Evolutionary conservation across 2,888 invertebrate species (phyloP).

Genomic region (Teleiodes luculella): DNA sequence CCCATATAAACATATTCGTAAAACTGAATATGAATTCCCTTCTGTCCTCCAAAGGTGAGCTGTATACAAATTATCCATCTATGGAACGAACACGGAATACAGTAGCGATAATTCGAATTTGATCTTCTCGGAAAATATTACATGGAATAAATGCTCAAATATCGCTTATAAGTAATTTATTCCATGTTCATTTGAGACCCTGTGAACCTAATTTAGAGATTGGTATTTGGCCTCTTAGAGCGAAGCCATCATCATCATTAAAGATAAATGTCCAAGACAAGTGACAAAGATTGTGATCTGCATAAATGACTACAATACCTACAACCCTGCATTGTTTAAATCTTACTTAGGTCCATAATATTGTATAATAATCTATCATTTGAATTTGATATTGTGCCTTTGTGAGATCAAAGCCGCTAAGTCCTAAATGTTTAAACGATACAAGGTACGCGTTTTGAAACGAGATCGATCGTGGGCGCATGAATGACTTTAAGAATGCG

Average conservation of each 20-base stretch:
- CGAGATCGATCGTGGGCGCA: constrained; percentile 55
- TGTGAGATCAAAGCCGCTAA: constrained; percentile 3
- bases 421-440: not conserved
- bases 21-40: constrained; percentile 45
- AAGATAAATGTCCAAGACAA: not conserved
- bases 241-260: not conserved
- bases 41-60: constrained; percentile 35
- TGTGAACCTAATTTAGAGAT: not conserved
- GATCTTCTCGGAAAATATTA: not conserved
- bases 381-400: not conserved
- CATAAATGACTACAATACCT: not conserved
- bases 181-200: not conserved
- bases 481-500: constrained; percentile 51
- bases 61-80: constrained; percentile 40
- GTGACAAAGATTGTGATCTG: not conserved
- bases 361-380: not conserved
- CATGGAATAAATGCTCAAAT: too few species aligned
- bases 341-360: not conserved
- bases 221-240: not conserved
- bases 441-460: constrained; percentile 21
- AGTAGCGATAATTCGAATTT: constrained; percentile 9
- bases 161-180: not conserved
- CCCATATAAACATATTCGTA: constrained; percentile 26
- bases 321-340: not conserved
- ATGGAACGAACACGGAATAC: constrained; percentile 14